Evolutionary conservation across 2,888 invertebrate genomes (phyloP).

Genomic region (Andrena haemorrhoa): DNA sequence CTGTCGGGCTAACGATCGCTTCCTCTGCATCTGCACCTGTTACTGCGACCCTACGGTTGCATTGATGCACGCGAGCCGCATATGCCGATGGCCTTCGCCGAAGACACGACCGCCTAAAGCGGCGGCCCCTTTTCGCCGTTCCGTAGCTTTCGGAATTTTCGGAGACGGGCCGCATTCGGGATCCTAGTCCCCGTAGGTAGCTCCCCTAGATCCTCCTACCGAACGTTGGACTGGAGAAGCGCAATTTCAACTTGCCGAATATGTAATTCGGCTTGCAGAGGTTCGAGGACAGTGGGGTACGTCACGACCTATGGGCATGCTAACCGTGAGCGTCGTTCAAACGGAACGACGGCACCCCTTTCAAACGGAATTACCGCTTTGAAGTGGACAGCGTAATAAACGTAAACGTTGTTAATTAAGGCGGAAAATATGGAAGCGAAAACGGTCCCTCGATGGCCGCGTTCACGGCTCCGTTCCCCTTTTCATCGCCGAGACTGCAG

Average conservation of each 20-base stretch:
- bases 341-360: slow-evolving; percentile 14
- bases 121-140: slow-evolving; percentile 18
- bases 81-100: slow-evolving; percentile 79
- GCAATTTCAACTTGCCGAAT: neutral
- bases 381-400: slow-evolving; percentile 59
- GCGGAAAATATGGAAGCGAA: slow-evolving; percentile 54
- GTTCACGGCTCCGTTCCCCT: slow-evolving; percentile 23
- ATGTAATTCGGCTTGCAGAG: neutral
- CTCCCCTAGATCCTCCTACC: neutral
- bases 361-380: slow-evolving; percentile 58
- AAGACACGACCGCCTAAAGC: slow-evolving; percentile 74
- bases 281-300: slow-evolving; percentile 5
- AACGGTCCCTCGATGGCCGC: slow-evolving; percentile 11
- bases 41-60: slow-evolving; percentile 76
- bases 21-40: slow-evolving; percentile 82
- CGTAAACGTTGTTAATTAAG: slow-evolving; percentile 62
- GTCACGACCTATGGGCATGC: slow-evolving; percentile 47
- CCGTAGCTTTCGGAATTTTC: slow-evolving; percentile 11
- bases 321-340: no score
- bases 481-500: slow-evolving; percentile 47
- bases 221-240: neutral
- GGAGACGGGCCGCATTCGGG: neutral
- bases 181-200: neutral
- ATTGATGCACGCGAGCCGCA: slow-evolving; percentile 82
- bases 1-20: slow-evolving; percentile 82